Base-by-base conservation (phyloP, 2,113 vertebrate genomes). In the Pelecanoides urinatrix region DNA sequence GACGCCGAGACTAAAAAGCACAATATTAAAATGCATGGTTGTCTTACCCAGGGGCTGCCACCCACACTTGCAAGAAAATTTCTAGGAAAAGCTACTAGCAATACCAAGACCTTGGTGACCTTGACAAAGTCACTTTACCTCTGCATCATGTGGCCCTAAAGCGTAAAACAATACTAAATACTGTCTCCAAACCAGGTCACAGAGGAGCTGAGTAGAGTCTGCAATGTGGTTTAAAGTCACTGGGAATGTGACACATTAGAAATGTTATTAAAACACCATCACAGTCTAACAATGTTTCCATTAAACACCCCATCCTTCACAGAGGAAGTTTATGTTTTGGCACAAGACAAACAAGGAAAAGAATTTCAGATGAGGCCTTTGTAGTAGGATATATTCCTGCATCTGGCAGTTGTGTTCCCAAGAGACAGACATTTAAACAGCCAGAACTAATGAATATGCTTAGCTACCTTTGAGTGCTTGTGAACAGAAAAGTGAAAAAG, bases 301-400 rank as follows among this genome's bases (percentile, higher is more conserved):
- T 96, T 97, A 92, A 97, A 97, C 89, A 94, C 87, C 87, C 65
- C 94, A 96, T 95, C 84, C 93, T 74, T 95, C 96, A 92, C 66
- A 63, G 82, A 77, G 78, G 85, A 95, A 95, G 89, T 96, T 96
- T 93, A 95, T 90, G 91, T 78, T 77, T 90, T 91, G 94, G 97
- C 93, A 80, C 38, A 70, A 95, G 96, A 96, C 67, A 92, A 96
- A 92, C 80, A 79, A 87, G 9, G 12, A 73, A 79, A 95, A 95
- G 87, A 94, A 96, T 94, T 93, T 88, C 81, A 94, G 78, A 91
- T 16, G 87, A 91, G 71, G 89, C 89, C 91, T 96, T 88, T 90
- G 87, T 66, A 91, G 84, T 27, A 44, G 87, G 91, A 89, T 58
- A n/a, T 61, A 36, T 79, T 88, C 74, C 87, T 90, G 88, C 82